phyloP scores from a whole-genome alignment of 2,888 invertebrate species.

The Agrochola lychnidis region DNA sequence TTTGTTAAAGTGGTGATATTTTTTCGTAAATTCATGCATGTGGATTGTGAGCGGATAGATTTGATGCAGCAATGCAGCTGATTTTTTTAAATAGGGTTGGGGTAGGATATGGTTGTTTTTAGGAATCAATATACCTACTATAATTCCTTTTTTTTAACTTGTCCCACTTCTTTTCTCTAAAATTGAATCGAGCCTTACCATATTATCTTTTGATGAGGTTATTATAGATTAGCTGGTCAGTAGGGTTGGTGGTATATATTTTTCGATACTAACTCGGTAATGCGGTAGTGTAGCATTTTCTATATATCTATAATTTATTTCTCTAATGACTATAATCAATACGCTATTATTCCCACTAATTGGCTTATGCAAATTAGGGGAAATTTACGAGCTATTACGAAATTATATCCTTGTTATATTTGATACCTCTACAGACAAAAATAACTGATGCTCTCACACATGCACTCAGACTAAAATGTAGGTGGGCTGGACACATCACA shows the following conservation, averaged over 20 bases:
- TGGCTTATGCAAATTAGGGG: too few relatives aligned
- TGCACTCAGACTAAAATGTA: too few relatives aligned
- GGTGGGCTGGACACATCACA: too few relatives aligned
- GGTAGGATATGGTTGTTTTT: not conserved
- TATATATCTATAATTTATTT: too few relatives aligned
- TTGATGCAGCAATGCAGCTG: not conserved
- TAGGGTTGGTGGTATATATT: not conserved
- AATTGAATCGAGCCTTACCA: not conserved
- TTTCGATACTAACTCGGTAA: too few relatives aligned
- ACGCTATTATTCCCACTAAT: not conserved
- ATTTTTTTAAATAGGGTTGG: not conserved
- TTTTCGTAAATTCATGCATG: slow-evolving; percentile 20
- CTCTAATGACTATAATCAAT: not conserved
- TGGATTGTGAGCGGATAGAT: not conserved
- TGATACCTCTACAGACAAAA: too few relatives aligned
- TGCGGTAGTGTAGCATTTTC: too few relatives aligned
- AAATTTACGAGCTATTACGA: not conserved
- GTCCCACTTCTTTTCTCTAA: not conserved
- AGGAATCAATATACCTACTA: not conserved
- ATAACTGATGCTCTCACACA: too few relatives aligned
- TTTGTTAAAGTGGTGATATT: slow-evolving; percentile 32
- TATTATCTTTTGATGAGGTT: not conserved
- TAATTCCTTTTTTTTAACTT: not conserved
- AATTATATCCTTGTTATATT: not conserved
- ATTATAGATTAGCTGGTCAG: not conserved